phyloP scores from a whole-genome alignment of 2,888 invertebrate species.

The Apotomis capreana region DNA sequence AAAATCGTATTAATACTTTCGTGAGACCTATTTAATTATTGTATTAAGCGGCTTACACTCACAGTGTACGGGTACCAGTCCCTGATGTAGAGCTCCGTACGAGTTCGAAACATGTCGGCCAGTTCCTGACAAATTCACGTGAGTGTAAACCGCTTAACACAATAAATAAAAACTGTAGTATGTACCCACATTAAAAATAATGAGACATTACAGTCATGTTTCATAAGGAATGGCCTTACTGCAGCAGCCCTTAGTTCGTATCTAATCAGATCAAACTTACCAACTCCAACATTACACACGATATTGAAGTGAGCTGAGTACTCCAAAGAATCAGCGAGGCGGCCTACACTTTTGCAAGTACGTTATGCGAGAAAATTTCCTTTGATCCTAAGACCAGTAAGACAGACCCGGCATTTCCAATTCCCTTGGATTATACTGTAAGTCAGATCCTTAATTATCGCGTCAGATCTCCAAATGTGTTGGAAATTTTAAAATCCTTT shows the following conservation, averaged over 20 bases:
- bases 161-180: no score
- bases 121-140: no score
- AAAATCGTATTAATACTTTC: no score
- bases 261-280: conserved; percentile 25
- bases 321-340: conserved; percentile 32
- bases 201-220: no score
- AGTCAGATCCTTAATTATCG: background rate
- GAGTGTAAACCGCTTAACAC: no score
- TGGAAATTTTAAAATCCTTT: background rate
- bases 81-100: no score
- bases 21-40: no score
- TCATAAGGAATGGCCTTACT: background rate
- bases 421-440: background rate
- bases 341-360: conserved; percentile 33
- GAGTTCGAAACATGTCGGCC: no score
- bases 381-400: conserved; percentile 29
- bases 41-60: no score
- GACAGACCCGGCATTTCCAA: conserved; percentile 18
- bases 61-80: no score
- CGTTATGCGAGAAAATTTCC: conserved; percentile 41
- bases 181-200: no score
- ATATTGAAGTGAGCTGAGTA: conserved; percentile 2
- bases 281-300: conserved; percentile 9
- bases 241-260: background rate
- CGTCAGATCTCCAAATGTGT: background rate